Evolutionary conservation across 2,797 vertebrate genomes (phyloP).

Genomic region (Heterohyrax brucei): DNA sequence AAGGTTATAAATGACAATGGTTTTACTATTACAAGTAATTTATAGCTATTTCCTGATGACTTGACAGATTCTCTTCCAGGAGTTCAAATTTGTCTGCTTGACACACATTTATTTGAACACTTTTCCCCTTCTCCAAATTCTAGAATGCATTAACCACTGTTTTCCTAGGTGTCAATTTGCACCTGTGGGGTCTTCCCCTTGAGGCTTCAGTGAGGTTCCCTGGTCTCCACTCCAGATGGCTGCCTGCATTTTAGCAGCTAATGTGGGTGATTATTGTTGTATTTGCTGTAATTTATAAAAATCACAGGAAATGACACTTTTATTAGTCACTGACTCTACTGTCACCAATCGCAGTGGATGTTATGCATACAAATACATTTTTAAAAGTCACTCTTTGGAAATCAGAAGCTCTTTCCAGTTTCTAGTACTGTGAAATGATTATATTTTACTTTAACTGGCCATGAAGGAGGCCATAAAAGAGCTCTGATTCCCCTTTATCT

Average conservation of each 20-base stretch:
- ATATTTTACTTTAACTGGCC: background rate
- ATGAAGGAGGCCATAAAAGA: accelerated
- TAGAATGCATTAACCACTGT: conserved; percentile 85
- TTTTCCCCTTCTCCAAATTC: conserved; percentile 85
- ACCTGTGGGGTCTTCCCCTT: conserved; percentile 82
- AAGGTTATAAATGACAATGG: conserved; percentile 88
- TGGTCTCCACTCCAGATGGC: conserved; percentile 69
- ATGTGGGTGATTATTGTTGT: conserved; percentile 78
- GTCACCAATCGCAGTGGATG: conserved; percentile 55
- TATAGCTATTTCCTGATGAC: conserved; percentile 89
- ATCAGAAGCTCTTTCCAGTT: background rate
- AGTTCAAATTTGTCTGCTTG: conserved; percentile 87
- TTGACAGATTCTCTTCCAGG: conserved; percentile 87
- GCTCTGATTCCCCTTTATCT: background rate
- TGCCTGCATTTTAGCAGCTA: conserved; percentile 80
- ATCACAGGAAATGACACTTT: conserved; percentile 80
- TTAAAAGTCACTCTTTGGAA: conserved; percentile 49
- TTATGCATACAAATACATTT: conserved; percentile 71
- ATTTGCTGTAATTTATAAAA: conserved; percentile 82
- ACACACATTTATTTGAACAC: conserved; percentile 69
- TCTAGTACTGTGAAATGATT: background rate
- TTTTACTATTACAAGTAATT: conserved; percentile 90
- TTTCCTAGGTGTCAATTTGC: conserved; percentile 88
- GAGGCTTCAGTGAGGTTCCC: conserved; percentile 79
- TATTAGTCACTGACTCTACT: conserved; percentile 79